Evolutionary conservation across 2,113 vertebrate genomes (phyloP).

Genomic region (Sclerurus mexicanus): DNA sequence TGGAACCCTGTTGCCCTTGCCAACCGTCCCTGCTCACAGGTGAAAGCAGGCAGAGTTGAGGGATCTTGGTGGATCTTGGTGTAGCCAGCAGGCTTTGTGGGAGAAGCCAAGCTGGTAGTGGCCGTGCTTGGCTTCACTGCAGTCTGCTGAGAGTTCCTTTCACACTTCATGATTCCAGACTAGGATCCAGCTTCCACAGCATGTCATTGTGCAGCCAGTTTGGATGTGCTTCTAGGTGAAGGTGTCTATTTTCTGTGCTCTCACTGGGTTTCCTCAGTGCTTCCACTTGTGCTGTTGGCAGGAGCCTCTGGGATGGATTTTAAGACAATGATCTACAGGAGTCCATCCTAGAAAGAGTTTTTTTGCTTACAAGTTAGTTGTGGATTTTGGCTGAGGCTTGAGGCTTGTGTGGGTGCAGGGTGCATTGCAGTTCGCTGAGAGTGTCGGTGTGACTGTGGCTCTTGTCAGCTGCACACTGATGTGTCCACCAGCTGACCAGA

Average conservation of each 20-base stretch:
- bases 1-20: not conserved
- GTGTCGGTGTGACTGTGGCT: accelerated
- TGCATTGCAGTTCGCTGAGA: accelerated
- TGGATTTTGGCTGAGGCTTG: not conserved
- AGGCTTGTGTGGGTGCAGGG: not conserved
- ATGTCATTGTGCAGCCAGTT: not conserved
- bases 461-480: not conserved
- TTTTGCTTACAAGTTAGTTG: not conserved
- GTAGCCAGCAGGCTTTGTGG: not conserved
- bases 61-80: not conserved
- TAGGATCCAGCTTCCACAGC: not conserved
- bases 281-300: accelerated
- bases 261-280: not conserved
- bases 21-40: not conserved
- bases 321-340: not conserved
- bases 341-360: not conserved
- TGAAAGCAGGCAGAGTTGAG: not conserved
- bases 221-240: not conserved
- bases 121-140: not conserved
- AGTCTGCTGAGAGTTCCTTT: not conserved
- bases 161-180: not conserved
- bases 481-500: not conserved
- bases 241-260: not conserved
- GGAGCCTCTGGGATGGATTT: not conserved
- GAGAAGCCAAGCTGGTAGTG: not conserved